A percentile compares a stretch with the other conserved stretches of the same genome.
phyloP scores from a whole-genome alignment of 1,140 invertebrate genomes.

The Bradysia coprophila region DNA sequence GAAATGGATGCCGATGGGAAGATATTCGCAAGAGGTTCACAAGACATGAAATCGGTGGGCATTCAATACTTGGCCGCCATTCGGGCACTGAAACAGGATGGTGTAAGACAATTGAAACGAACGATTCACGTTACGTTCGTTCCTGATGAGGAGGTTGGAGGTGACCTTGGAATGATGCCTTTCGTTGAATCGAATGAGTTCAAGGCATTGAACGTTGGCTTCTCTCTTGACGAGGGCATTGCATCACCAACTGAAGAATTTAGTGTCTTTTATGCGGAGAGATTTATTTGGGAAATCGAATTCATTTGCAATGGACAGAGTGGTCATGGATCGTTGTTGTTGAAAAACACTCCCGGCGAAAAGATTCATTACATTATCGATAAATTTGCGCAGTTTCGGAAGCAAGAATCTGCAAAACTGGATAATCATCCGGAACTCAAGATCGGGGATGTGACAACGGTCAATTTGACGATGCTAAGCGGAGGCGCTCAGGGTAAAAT shows the following conservation, averaged over 20 bases:
- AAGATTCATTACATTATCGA: conserved; percentile 53
- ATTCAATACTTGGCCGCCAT: conserved; percentile 69
- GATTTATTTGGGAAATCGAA: conserved; percentile 1
- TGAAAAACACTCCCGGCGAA: conserved; percentile 56
- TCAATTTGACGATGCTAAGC: conserved; percentile 64
- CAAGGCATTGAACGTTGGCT: conserved; percentile 52
- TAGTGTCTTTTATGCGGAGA: conserved; percentile 30
- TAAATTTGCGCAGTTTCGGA: conserved; percentile 49
- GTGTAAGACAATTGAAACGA: conserved; percentile 4
- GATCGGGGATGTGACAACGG: conserved; percentile 58
- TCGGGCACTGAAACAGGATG: conserved; percentile 33
- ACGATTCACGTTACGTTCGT: conserved; percentile 3
- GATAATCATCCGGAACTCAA: conserved; percentile 35
- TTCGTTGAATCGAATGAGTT: conserved; percentile 50
- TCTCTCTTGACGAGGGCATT: conserved; percentile 62
- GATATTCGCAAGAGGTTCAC: conserved; percentile 65
- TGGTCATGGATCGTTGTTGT: conserved; percentile 61
- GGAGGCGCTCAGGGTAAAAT: conserved; percentile 78
- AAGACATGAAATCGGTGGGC: conserved; percentile 72
- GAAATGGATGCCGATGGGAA: conserved; percentile 58
- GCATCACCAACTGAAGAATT: conserved; percentile 41
- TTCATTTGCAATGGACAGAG: conserved; percentile 50
- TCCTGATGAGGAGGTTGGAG: conserved; percentile 77
- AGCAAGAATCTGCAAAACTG: conserved; percentile 42
- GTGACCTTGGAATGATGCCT: conserved; percentile 41